Percentiles rank a stretch among this genome's conserved stretches.
Conservation (phyloP, 2,888 invertebrate genomes). For the Amaurobius ferox region DNA sequence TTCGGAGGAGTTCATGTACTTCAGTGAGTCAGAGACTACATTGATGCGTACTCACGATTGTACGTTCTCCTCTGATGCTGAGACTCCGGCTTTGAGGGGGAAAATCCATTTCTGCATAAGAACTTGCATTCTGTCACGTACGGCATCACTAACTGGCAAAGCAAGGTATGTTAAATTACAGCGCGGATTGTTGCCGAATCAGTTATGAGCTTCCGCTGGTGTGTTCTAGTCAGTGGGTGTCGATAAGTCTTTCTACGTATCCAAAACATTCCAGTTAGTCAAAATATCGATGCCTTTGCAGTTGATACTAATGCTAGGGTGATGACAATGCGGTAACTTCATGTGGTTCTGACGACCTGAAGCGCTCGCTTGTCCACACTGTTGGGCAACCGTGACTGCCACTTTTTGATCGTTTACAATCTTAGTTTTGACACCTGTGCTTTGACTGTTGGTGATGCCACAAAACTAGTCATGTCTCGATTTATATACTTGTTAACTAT, state of each 20-base stretch:
- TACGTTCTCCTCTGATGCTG: conserved; percentile 41
- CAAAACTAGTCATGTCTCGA: conserved; percentile 68
- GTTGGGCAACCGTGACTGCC: neutral
- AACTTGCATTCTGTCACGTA: conserved; percentile 50
- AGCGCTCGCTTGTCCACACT: neutral
- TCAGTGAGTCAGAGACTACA: conserved; percentile 23
- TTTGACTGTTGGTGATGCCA: conserved; percentile 61
- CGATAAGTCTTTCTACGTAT: neutral
- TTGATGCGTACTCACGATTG: conserved; percentile 16
- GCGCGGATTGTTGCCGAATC: no score
- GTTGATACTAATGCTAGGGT: no score
- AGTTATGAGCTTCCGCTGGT: neutral
- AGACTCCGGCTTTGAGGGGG: conserved; percentile 49
- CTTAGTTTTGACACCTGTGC: neutral
- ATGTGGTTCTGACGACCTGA: no score
- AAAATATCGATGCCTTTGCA: neutral
- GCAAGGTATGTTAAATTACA: neutral
- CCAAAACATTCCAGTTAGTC: neutral
- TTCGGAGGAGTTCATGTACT: conserved; percentile 30
- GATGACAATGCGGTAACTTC: no score
- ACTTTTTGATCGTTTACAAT: neutral
- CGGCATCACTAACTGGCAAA: conserved; percentile 61
- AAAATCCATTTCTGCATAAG: conserved; percentile 41
- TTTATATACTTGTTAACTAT: conserved; percentile 72
- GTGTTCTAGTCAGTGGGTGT: conserved; percentile 51